A percentile compares a stretch with the other conserved stretches of the same genome.
Evolutionary conservation across 1,140 invertebrate species (phyloP).

Genomic region (Ptiloglossa arizonensis): DNA sequence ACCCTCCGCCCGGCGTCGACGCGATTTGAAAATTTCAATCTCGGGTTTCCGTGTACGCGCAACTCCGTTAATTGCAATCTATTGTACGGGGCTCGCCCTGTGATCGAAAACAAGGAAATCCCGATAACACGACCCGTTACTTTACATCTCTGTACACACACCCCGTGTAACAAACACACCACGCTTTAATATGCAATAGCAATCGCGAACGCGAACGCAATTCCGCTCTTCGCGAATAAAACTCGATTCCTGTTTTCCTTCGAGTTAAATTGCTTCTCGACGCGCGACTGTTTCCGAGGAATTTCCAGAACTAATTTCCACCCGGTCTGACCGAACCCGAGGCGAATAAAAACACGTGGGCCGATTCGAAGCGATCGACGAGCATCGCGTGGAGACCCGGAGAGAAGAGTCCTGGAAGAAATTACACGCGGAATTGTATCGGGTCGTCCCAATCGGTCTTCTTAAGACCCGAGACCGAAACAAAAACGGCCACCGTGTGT

Average conservation of each 20-base stretch:
- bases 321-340: neutral
- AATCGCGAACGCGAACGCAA: neutral
- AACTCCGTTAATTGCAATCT: slow-evolving; percentile 11
- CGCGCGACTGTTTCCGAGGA: neutral
- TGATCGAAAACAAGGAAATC: slow-evolving; percentile 13
- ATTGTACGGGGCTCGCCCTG: neutral
- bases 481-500: too few relatives aligned
- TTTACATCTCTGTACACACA: neutral
- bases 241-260: neutral
- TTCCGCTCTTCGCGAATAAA: neutral
- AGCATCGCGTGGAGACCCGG: too few relatives aligned
- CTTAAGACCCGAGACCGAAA: too few relatives aligned
- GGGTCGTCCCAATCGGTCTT: neutral
- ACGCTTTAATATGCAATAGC: neutral
- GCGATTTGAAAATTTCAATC: slow-evolving; percentile 12
- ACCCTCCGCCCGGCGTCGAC: too few relatives aligned
- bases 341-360: neutral
- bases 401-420: too few relatives aligned
- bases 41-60: slow-evolving; percentile 5
- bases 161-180: too few relatives aligned
- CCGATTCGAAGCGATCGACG: too few relatives aligned
- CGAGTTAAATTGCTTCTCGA: neutral
- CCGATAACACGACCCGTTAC: slow-evolving; percentile 13
- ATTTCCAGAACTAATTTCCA: neutral
- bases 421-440: neutral